phyloP scores from a whole-genome alignment of 2,113 vertebrate species.

The Tachycineta bicolor region DNA sequence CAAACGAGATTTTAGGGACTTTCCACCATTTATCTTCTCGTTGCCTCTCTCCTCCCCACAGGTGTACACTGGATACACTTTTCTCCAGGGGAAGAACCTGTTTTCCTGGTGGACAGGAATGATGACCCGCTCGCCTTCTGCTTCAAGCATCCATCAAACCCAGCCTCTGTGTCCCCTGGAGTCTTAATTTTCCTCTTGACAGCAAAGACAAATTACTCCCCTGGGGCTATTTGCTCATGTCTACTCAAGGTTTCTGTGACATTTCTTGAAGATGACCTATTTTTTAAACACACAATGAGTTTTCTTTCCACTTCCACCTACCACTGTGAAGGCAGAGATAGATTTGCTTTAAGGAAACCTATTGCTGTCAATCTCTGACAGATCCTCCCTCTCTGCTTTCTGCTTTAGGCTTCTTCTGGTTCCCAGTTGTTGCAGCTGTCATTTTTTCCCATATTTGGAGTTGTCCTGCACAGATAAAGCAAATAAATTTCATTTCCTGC shows the following conservation, averaged over 20 bases:
- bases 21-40: not conserved
- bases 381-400: not conserved
- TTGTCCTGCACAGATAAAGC: not conserved
- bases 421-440: not conserved
- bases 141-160: slow-evolving; percentile 44
- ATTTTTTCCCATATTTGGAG: not conserved
- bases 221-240: slow-evolving; percentile 42
- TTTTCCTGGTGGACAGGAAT: not conserved
- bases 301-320: not conserved
- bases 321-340: not conserved
- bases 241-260: not conserved
- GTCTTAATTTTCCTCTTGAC: slow-evolving; percentile 65
- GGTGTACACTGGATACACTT: not conserved
- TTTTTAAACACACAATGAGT: slow-evolving; percentile 25
- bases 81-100: not conserved
- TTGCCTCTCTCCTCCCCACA: not conserved
- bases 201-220: slow-evolving; percentile 51
- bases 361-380: not conserved
- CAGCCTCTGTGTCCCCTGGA: not conserved
- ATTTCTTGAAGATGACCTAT: slow-evolving; percentile 15
- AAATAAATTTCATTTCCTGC: not conserved
- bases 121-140: slow-evolving; percentile 18
- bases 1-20: not conserved
- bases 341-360: not conserved
- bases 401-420: not conserved